A percentile compares a stretch with the other conserved stretches of the same genome.
phyloP scores from a whole-genome alignment of 2,888 invertebrate species.

The Drosophila fungiperda region DNA sequence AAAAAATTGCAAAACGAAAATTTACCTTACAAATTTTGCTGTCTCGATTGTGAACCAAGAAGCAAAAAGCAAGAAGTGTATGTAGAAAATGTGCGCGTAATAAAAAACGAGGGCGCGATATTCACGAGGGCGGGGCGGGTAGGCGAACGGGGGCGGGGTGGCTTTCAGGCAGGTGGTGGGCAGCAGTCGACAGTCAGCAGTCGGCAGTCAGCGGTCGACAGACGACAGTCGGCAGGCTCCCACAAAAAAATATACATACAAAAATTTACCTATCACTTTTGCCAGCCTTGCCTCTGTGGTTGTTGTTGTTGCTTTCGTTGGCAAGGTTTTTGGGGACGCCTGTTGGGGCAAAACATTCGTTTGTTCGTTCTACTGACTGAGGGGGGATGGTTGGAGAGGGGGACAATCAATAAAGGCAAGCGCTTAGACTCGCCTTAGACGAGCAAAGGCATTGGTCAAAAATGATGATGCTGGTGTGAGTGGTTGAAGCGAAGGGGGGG shows the following conservation, averaged over 20 bases:
- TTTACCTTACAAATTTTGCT: conserved; percentile 37
- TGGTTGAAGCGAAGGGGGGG: neutral
- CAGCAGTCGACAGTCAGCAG: conserved; percentile 36
- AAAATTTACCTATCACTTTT: conserved; percentile 69
- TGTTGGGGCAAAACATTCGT: conserved; percentile 49
- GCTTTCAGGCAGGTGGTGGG: conserved; percentile 25
- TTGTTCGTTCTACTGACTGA: conserved; percentile 21
- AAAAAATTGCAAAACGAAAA: conserved; percentile 31
- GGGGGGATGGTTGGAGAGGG: conserved; percentile 40
- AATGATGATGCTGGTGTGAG: conserved; percentile 1
- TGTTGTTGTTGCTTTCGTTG: conserved; percentile 50
- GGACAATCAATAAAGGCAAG: conserved; percentile 77
- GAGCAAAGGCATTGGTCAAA: conserved; percentile 28
- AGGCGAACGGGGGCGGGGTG: conserved; percentile 6
- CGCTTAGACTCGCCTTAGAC: conserved; percentile 46
- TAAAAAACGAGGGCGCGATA: conserved; percentile 79
- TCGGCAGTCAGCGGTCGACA: conserved; percentile 17
- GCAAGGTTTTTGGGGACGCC: conserved; percentile 70
- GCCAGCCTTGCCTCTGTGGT: conserved; percentile 35
- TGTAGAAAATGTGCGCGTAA: conserved; percentile 79
- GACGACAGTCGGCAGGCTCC: conserved; percentile 56
- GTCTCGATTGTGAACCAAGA: conserved; percentile 56
- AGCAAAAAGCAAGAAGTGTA: conserved; percentile 55
- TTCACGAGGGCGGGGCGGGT: conserved; percentile 58
- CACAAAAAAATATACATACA: conserved; percentile 70